phyloP scores from a whole-genome alignment of 2,888 invertebrate genomes.

The Lutraria lutraria region DNA sequence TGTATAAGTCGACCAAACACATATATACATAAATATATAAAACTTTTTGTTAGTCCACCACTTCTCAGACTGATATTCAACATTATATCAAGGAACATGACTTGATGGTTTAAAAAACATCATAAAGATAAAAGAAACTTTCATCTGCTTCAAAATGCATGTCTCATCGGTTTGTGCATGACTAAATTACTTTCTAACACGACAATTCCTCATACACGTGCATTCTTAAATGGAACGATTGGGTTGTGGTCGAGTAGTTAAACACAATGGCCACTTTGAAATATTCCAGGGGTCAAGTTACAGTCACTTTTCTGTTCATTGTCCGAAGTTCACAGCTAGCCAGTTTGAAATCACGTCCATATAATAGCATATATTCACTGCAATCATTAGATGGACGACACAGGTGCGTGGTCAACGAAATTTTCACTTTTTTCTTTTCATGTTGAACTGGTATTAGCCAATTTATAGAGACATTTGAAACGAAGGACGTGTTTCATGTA shows the following conservation, averaged over 20 bases:
- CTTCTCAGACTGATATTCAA: too few species aligned
- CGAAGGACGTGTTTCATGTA: too few species aligned
- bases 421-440: conserved; percentile 66
- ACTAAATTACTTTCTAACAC: conserved; percentile 44
- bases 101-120: too few species aligned
- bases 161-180: conserved; percentile 22
- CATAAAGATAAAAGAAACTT: not conserved
- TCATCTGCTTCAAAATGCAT: conserved; percentile 24
- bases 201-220: conserved; percentile 57
- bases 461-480: conserved; percentile 65
- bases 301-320: conserved; percentile 64
- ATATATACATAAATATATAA: too few species aligned
- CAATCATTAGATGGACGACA: conserved; percentile 61
- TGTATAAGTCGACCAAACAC: too few species aligned
- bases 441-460: conserved; percentile 62
- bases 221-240: conserved; percentile 60
- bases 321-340: conserved; percentile 58
- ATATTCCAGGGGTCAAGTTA: conserved; percentile 66
- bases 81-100: too few species aligned
- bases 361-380: conserved; percentile 64
- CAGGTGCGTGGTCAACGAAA: conserved; percentile 58
- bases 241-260: conserved; percentile 52
- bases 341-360: conserved; percentile 56
- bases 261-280: conserved; percentile 62
- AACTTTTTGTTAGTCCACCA: too few species aligned